Conservation (phyloP, 2,888 invertebrate genomes). For the Venustoraphidia nigricollis region DNA sequence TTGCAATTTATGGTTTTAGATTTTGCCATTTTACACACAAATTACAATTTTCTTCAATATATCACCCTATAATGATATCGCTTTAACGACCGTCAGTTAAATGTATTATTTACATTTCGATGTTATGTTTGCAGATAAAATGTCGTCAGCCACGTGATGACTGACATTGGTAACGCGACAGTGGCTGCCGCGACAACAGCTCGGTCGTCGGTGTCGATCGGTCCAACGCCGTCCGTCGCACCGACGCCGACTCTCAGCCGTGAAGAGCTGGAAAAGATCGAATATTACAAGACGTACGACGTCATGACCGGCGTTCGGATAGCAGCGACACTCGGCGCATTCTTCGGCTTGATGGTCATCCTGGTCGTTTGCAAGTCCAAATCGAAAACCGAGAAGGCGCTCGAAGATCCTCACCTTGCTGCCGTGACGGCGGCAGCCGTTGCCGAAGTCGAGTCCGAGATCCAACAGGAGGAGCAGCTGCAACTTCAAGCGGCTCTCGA, state of each 20-base stretch:
- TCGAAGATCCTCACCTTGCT: slow-evolving; percentile 66
- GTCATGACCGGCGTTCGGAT: slow-evolving; percentile 88
- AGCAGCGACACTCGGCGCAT: slow-evolving; percentile 80
- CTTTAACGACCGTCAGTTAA: too few relatives aligned
- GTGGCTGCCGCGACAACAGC: too few relatives aligned
- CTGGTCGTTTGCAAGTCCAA: slow-evolving; percentile 83
- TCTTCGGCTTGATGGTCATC: slow-evolving; percentile 83
- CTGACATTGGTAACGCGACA: too few relatives aligned
- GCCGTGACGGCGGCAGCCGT: slow-evolving; percentile 58
- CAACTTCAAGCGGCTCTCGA: slow-evolving; percentile 60
- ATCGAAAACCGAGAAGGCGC: slow-evolving; percentile 56
- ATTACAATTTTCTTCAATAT: too few relatives aligned
- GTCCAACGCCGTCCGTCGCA: slow-evolving; percentile 9
- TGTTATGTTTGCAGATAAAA: too few relatives aligned
- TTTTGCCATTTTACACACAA: too few relatives aligned
- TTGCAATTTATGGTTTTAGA: too few relatives aligned
- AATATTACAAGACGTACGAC: slow-evolving; percentile 83
- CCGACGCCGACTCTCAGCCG: slow-evolving; percentile 29
- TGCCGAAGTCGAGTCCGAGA: slow-evolving; percentile 51
- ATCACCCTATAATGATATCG: too few relatives aligned
- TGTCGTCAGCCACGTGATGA: too few relatives aligned
- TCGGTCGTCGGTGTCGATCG: too few relatives aligned
- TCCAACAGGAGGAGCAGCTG: slow-evolving; percentile 49
- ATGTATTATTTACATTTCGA: too few relatives aligned
- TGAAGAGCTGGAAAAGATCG: slow-evolving; percentile 55